Conservation (phyloP, 2,113 vertebrate species). For the Tenrec ecaudatus region DNA sequence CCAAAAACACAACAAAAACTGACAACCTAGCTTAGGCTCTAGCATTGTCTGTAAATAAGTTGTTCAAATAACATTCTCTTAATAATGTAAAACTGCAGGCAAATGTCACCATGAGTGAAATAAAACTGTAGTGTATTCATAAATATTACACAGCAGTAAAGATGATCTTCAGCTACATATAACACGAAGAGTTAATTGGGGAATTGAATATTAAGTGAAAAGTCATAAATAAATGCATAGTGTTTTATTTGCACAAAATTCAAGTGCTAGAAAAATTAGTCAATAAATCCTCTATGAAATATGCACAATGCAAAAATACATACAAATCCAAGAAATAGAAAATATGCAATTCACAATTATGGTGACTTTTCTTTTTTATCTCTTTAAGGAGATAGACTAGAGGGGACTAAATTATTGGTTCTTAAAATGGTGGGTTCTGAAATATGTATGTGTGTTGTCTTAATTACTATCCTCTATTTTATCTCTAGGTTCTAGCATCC, state of each 20-base stretch:
- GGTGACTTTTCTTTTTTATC: not conserved
- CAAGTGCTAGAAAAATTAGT: not conserved
- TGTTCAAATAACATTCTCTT: not conserved
- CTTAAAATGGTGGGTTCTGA: not conserved
- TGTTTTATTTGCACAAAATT: not conserved
- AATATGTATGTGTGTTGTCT: not conserved
- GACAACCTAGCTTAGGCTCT: not conserved
- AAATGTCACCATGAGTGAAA: not conserved
- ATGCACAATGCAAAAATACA: not conserved
- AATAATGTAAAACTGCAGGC: not conserved
- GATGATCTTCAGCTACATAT: not conserved
- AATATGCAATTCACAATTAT: not conserved
- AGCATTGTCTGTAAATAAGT: not conserved
- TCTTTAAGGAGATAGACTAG: not conserved
- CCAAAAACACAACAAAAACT: too few species aligned
- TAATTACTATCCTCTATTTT: too few species aligned
- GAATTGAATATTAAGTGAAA: not conserved
- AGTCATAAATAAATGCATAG: not conserved
- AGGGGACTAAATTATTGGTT: not conserved
- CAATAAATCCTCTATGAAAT: not conserved
- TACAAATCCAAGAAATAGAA: not conserved
- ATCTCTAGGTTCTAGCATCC: too few species aligned
- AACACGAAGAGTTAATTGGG: too few species aligned
- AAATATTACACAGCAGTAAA: not conserved
- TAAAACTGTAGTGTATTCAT: not conserved